A percentile compares a stretch with the other conserved stretches of the same genome.
Conservation (phyloP, 1,140 invertebrate genomes). For the Argopecten irradians region DNA sequence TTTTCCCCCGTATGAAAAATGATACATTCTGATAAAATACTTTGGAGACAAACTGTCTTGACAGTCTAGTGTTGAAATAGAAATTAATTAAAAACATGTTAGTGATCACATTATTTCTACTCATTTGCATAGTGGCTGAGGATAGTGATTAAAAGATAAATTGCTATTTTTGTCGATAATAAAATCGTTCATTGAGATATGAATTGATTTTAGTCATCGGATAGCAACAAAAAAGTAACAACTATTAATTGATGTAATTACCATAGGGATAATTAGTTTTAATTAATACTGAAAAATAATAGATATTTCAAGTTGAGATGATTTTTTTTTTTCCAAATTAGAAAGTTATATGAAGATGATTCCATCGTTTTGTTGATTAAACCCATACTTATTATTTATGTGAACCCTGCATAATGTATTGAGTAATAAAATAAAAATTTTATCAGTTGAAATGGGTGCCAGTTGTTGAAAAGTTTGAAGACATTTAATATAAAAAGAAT, state of each 20-base stretch:
- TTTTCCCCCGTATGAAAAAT: neutral
- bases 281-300: neutral
- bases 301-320: neutral
- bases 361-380: neutral
- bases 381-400: no score
- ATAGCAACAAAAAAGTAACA: neutral
- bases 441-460: no score
- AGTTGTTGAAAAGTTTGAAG: no score
- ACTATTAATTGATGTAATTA: neutral
- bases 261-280: neutral
- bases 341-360: neutral
- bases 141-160: neutral
- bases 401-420: no score
- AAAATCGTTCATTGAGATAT: neutral
- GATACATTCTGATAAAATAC: neutral
- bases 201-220: neutral
- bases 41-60: neutral
- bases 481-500: no score
- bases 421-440: no score
- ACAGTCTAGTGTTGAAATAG: neutral
- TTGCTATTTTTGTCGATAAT: neutral
- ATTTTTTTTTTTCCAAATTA: neutral
- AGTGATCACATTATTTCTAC: neutral
- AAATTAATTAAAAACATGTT: constrained; percentile 16
- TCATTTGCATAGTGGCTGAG: neutral